These are phyloP conservation scores for Thunnus albacares DNA, from an alignment of 2,797 vertebrate species.

Conservation along the genomic window DNA sequence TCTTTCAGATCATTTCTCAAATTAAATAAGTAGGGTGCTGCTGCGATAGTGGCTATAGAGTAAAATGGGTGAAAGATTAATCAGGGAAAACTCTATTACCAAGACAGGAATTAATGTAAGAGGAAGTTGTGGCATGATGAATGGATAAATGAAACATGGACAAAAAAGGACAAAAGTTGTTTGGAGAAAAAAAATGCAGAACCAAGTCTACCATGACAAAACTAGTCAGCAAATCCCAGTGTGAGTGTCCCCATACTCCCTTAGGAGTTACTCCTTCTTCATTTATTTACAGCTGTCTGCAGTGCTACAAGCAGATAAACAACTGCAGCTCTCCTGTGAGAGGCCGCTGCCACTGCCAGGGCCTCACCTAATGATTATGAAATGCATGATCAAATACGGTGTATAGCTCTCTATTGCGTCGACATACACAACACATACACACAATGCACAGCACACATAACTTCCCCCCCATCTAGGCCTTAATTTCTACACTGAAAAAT, in stretches of 20 bases:
- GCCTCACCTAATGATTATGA: slow-evolving; percentile 82
- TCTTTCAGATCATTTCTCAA: slow-evolving; percentile 81
- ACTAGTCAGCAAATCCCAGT: slow-evolving; percentile 78
- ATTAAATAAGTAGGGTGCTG: slow-evolving; percentile 83
- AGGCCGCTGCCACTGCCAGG: slow-evolving; percentile 57
- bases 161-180: slow-evolving; percentile 59
- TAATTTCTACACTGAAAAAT: slow-evolving; percentile 72
- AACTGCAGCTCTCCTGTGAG: slow-evolving; percentile 67
- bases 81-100: slow-evolving; percentile 84
- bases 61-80: slow-evolving; percentile 84
- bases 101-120: slow-evolving; percentile 82
- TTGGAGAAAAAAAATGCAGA: slow-evolving; percentile 22
- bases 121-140: slow-evolving; percentile 72
- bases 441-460: slow-evolving; percentile 35
- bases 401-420: slow-evolving; percentile 41
- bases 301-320: slow-evolving; percentile 72
- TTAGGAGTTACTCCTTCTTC: slow-evolving; percentile 80
- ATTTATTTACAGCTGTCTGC: slow-evolving; percentile 85
- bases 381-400: slow-evolving; percentile 79
- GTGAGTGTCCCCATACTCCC: slow-evolving; percentile 63
- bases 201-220: slow-evolving; percentile 63
- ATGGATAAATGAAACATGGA: slow-evolving; percentile 77
- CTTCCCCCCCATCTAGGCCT: slow-evolving; percentile 42
- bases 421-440: slow-evolving; percentile 38
- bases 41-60: slow-evolving; percentile 61